phyloP scores from a whole-genome alignment of 1,140 invertebrate genomes.

The Drosophila bipectinata region DNA sequence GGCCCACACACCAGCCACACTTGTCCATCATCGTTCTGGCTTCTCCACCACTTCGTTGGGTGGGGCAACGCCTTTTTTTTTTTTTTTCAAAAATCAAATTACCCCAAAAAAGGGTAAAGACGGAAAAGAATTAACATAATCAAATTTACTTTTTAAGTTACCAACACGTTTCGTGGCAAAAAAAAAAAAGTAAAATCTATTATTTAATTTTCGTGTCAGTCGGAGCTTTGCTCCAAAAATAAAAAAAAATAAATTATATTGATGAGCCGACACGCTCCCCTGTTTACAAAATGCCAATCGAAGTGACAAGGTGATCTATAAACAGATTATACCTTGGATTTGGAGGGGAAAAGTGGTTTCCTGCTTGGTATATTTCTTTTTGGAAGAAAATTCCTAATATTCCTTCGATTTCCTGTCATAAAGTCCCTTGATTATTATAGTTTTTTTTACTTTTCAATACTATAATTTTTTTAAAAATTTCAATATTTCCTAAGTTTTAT shows the following conservation, averaged over 20 bases:
- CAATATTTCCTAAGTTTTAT: no score
- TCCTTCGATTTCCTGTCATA: background rate
- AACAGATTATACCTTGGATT: constrained; percentile 17
- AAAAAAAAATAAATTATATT: constrained; percentile 23
- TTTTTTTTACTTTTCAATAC: no score
- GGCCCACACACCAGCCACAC: constrained; percentile 43
- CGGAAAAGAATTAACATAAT: constrained; percentile 58
- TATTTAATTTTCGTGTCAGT: constrained; percentile 55
- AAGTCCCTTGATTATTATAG: background rate
- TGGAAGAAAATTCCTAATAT: no score
- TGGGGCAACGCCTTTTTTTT: constrained; percentile 11
- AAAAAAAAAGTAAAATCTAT: constrained; percentile 45
- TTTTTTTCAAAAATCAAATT: background rate
- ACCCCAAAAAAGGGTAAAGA: constrained; percentile 1
- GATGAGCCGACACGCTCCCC: constrained; percentile 10
- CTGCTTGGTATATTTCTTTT: background rate
- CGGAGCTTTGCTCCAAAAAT: constrained; percentile 25
- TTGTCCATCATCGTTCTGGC: constrained; percentile 51
- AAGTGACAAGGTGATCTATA: constrained; percentile 9
- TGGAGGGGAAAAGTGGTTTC: background rate
- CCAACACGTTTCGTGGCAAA: constrained; percentile 34
- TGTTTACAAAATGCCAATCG: constrained; percentile 36
- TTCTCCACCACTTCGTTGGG: constrained; percentile 28
- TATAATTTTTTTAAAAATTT: no score
- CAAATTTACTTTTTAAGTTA: constrained; percentile 48